Evolutionary conservation across 2,888 invertebrate genomes (phyloP).

Genomic region (Dryococelus australis): DNA sequence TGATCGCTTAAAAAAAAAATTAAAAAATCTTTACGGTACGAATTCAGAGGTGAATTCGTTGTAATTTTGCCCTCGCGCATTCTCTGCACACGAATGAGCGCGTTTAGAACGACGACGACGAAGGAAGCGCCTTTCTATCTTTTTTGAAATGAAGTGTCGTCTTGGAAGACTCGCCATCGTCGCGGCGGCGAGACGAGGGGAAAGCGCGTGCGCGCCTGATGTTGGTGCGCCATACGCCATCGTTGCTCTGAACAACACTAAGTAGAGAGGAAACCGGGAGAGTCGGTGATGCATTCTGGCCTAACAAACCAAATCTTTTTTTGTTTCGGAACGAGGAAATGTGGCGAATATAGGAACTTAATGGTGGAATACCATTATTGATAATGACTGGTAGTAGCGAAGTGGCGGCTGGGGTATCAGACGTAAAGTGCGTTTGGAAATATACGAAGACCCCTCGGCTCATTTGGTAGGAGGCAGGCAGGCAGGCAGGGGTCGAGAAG

Average conservation of each 20-base stretch:
- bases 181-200: neutral
- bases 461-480: neutral
- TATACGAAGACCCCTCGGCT: conserved; percentile 31
- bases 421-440: conserved; percentile 39
- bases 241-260: conserved; percentile 17
- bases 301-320: conserved; percentile 40
- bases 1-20: neutral
- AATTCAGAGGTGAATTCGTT: neutral
- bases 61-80: neutral
- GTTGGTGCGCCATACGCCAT: neutral
- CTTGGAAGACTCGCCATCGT: neutral
- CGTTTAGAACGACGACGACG: neutral
- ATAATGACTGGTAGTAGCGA: conserved; percentile 49
- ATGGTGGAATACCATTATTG: conserved; percentile 53
- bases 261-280: conserved; percentile 19
- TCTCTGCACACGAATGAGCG: neutral
- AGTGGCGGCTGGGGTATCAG: conserved; percentile 47
- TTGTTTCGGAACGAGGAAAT: conserved; percentile 39
- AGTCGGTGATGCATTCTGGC: conserved; percentile 39
- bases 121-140: no score
- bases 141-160: neutral
- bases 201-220: no score
- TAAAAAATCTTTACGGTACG: neutral
- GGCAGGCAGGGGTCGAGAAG: neutral
- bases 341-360: conserved; percentile 45